phyloP scores from a whole-genome alignment of 2,797 vertebrate genomes.

The Cyprinella venusta region DNA sequence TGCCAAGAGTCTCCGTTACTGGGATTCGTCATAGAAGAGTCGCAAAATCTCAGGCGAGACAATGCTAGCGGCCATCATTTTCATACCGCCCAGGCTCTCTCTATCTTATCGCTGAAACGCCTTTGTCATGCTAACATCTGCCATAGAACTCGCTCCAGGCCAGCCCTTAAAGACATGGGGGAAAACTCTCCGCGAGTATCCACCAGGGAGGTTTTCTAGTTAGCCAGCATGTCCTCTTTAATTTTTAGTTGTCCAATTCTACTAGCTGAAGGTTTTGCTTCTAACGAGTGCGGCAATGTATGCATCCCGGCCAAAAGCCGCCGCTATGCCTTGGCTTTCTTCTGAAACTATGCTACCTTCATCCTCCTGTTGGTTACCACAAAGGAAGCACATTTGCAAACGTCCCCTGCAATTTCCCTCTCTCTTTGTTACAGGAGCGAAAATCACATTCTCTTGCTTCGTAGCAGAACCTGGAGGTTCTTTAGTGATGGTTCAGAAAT shows the following conservation, averaged over 20 bases:
- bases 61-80: constrained; percentile 73
- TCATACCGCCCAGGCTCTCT: constrained; percentile 62
- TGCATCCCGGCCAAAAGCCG: constrained; percentile 68
- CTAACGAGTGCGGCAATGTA: constrained; percentile 66
- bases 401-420: constrained; percentile 61
- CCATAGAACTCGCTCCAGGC: constrained; percentile 64
- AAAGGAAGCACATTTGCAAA: constrained; percentile 67
- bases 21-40: constrained; percentile 79
- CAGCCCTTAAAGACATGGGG: constrained; percentile 59
- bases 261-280: constrained; percentile 63
- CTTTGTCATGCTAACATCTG: constrained; percentile 70
- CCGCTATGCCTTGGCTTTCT: constrained; percentile 60
- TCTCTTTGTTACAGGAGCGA: constrained; percentile 57
- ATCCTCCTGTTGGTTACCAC: constrained; percentile 60
- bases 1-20: constrained; percentile 78
- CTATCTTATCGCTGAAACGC: constrained; percentile 72
- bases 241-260: constrained; percentile 56
- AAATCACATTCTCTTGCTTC: constrained; percentile 59
- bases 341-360: constrained; percentile 66
- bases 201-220: constrained; percentile 59
- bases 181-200: constrained; percentile 23
- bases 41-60: constrained; percentile 72
- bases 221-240: constrained; percentile 62
- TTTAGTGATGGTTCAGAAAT: constrained; percentile 65
- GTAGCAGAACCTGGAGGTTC: constrained; percentile 59